Evolutionary conservation across 1,140 invertebrate species (phyloP).

Genomic region (Lineus longissimus): DNA sequence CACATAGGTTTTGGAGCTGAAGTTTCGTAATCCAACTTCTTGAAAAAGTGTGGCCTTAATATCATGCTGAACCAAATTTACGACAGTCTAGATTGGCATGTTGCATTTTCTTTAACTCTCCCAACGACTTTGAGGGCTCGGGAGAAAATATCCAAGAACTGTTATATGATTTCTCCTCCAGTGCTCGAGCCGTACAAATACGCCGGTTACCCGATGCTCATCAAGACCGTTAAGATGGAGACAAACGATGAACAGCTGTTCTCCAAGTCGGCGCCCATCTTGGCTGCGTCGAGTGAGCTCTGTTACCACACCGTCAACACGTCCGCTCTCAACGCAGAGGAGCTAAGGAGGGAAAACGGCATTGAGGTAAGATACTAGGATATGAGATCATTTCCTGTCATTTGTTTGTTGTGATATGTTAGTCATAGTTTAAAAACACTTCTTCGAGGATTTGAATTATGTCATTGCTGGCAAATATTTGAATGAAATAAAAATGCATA

Average conservation of each 20-base stretch:
- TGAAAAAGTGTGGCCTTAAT: no score
- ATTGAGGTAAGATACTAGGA: conserved; percentile 69
- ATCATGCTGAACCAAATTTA: no score
- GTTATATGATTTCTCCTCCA: conserved; percentile 48
- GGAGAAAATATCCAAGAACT: background rate
- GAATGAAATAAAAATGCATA: no score
- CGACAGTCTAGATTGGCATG: no score
- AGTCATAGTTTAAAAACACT: conserved; percentile 11
- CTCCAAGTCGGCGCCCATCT: conserved; percentile 73
- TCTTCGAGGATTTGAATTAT: background rate
- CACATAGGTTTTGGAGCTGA: no score
- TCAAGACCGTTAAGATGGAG: conserved; percentile 92
- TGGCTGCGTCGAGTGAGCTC: conserved; percentile 88
- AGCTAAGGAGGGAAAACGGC: conserved; percentile 88
- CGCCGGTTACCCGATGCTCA: conserved; percentile 95
- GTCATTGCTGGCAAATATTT: background rate
- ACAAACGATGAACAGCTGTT: conserved; percentile 90
- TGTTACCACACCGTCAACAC: conserved; percentile 95
- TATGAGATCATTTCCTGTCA: no score
- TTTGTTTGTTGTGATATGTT: no score
- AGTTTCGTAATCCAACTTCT: no score
- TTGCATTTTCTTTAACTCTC: no score
- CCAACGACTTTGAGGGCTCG: no score
- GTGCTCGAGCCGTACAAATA: conserved; percentile 96
- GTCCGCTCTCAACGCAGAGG: conserved; percentile 96